Base-by-base conservation (phyloP, 2,113 vertebrate species). In the Caretta caretta region DNA sequence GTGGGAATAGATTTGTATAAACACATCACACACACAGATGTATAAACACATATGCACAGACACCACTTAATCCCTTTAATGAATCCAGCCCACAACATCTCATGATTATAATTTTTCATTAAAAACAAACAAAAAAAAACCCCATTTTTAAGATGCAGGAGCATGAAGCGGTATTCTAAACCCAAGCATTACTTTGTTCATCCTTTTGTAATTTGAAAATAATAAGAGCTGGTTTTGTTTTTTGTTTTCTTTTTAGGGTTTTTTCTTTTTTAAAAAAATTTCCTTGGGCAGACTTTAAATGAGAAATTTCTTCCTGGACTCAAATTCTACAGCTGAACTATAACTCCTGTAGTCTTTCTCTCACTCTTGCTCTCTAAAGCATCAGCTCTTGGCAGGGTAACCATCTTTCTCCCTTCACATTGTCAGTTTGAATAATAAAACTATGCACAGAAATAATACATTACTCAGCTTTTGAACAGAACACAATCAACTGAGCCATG, bases 41-140 rank as follows among this genome's bases (percentile, higher is more conserved):
- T 80, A 87, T 83, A 96, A 97, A 96, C 90, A 95, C 93, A 94
- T 87, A 92, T n/a, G 91, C 51, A 87, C 82, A 88, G 96, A 92
- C 59, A 90, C 88, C 83, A 95, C 59, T 25, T 91, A 96, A 95
- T 95, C 54, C 65, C 24, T 93, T 92, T 93, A 97, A 96, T 84
- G 75, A 96, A 85, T 78, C 84, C 88, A 95, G 78, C 75, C 83
- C 78, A 91, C 80, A 87, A 48, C 46, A 91, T 35, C 49, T 95
- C 92, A 96, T 93, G 50, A 75, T 50, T 57, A 80, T 0, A 25
- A 46, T 20, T 89, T 76, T 89, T 86, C 78, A 51, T 84, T 86
- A 19, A 9, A 65, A 57, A 57, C 25, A 57, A 20, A 42, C 42
- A 35, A 94, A 65, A 35, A 94, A 69, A n/a, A 35, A 86, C 83